Evolutionary conservation across 2,888 invertebrate genomes (phyloP).

Genomic region (Nemotelus nigrinus): DNA sequence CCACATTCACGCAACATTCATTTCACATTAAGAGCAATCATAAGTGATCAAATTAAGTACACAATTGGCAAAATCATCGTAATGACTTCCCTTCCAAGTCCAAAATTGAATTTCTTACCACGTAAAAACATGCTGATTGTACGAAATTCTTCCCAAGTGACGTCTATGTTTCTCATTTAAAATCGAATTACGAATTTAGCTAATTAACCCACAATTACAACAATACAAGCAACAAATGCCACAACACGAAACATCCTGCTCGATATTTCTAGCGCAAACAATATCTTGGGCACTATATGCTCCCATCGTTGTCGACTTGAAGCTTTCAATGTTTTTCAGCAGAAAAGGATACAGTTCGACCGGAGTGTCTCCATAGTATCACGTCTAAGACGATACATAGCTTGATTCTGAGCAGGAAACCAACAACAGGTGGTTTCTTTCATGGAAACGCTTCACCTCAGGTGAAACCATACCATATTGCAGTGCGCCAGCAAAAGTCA

Average conservation of each 20-base stretch:
- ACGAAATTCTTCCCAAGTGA: not conserved
- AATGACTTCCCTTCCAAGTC: not conserved
- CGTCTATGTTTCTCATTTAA: constrained; percentile 42
- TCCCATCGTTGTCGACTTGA: not conserved
- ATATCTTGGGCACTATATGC: constrained; percentile 51
- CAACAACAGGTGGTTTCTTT: constrained; percentile 29
- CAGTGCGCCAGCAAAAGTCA: not conserved
- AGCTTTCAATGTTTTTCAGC: not conserved
- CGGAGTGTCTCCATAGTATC: not conserved
- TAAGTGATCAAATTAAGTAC: not conserved
- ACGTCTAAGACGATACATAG: no score
- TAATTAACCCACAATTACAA: constrained; percentile 58
- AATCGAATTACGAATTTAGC: constrained; percentile 59
- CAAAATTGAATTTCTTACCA: not conserved
- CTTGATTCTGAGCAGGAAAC: not conserved
- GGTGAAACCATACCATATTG: not conserved
- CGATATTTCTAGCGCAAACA: constrained; percentile 28
- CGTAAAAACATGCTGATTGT: not conserved
- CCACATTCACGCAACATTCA: not conserved
- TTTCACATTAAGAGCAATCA: not conserved
- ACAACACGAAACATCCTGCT: constrained; percentile 3
- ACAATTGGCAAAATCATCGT: not conserved
- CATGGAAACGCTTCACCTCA: not conserved
- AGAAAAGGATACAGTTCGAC: constrained; percentile 1
- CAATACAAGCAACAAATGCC: not conserved